phyloP scores from a whole-genome alignment of 2,888 invertebrate genomes.

The Tanypteryx hageni region DNA sequence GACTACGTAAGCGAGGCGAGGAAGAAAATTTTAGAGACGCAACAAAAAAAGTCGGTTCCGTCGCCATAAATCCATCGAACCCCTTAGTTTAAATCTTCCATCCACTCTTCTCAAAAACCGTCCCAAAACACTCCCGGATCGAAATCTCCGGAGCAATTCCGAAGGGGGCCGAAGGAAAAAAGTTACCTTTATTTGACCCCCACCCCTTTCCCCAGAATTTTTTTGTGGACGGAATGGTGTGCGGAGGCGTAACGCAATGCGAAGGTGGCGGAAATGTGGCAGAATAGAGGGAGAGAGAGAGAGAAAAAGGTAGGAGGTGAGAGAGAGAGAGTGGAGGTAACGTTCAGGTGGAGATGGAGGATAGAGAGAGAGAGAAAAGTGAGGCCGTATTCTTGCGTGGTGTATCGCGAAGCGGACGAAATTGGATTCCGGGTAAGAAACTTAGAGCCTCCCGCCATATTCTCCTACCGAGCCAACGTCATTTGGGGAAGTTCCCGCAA shows the following conservation, averaged over 20 bases:
- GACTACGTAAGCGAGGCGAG: not conserved
- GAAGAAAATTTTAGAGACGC: not conserved
- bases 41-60: not conserved
- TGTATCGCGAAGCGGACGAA: not conserved
- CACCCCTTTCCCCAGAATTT: not conserved
- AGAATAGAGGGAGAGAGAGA: not conserved
- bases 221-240: not conserved
- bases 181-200: not conserved
- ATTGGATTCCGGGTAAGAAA: slow-evolving; percentile 18
- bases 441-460: not conserved
- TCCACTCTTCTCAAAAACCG: not conserved
- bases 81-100: not conserved
- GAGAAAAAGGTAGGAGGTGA: not conserved
- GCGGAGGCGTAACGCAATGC: not conserved
- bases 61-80: slow-evolving; percentile 13
- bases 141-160: slow-evolving; percentile 14
- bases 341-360: not conserved
- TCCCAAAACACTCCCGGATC: not conserved
- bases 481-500: not conserved
- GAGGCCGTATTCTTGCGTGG: slow-evolving; percentile 8
- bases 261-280: not conserved
- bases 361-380: not conserved
- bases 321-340: not conserved
- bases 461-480: not conserved
- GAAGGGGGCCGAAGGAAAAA: not conserved